Evolutionary conservation across 1,140 invertebrate genomes (phyloP), one percentile per base, ranked within the genome.

Genomic region (Polypedilum pembai): DNA sequence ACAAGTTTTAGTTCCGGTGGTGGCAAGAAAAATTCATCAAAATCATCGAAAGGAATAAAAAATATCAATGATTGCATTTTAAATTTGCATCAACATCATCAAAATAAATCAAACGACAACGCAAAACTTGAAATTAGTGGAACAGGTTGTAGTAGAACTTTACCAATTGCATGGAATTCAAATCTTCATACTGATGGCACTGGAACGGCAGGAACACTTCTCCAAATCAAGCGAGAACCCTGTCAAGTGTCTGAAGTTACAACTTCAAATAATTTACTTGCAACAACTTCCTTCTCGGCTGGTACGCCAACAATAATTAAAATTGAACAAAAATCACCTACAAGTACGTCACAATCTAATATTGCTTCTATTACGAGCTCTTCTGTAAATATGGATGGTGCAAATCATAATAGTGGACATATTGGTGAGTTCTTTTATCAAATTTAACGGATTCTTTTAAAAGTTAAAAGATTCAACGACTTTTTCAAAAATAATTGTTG

Each of bases 201-300:
- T 69, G 17, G n/a, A 69, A 63, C 41, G 74, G 21, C 73, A 74
- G 18, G 40, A 79, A 75, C 21, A 45, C 81, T 82, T 75, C 78
- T 85, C 40, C 82, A 84, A 76, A 85, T 88, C 8, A 88, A 88
- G 78, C 85, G 87, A 63, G 87, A 88, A 79, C 87, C 87, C 12
- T 88, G 87, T 78, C 87, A 88, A 81, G 87, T 89, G 73, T 87
- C 87, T 74, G 87, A 88, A 78, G 86, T 88, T n/a, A 86, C 86
- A 12, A 88, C 87, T 33, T 88, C 87, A 74, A 84, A 85, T 76
- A 84, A 86, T 75, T 83, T 86, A 17, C 81, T 83, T 75, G 79
- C 84, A 75, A 81, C 82, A 75, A 79, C 83, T 77, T 41, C 77
- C 76, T 20, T 76, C 77, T 20, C 78, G 78, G 7, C 75, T 66